Percentiles rank a stretch among this genome's conserved stretches.
These are phyloP conservation scores for Drosophila ohnishii DNA, from an alignment of 1,140 invertebrate species.

Conservation along the genomic window DNA sequence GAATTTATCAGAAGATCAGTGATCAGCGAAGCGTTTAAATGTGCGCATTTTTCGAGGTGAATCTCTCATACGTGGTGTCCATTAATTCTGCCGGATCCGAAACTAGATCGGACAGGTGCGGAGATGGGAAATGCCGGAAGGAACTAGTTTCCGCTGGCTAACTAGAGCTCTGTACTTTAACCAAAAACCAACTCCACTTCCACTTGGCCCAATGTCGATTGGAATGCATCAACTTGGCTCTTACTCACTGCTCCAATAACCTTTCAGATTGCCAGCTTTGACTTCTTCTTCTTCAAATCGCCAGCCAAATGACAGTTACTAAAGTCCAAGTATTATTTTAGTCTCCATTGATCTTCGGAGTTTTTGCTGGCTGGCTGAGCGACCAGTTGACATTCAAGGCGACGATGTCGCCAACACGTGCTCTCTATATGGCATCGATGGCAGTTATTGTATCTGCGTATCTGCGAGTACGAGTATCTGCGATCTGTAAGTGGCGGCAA, in stretches of 20 bases:
- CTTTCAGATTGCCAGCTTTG: conserved; percentile 42
- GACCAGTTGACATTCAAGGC: conserved; percentile 73
- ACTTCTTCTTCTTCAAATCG: conserved; percentile 76
- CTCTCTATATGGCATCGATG: conserved; percentile 46
- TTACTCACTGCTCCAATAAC: conserved; percentile 68
- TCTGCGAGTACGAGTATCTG: conserved; percentile 24
- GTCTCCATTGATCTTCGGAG: conserved; percentile 12
- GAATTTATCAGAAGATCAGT: conserved; percentile 72
- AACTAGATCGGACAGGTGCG: conserved; percentile 48
- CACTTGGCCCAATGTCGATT: conserved; percentile 48
- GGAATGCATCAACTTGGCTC: conserved; percentile 27
- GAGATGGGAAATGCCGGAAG: conserved; percentile 70
- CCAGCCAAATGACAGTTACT: conserved; percentile 72
- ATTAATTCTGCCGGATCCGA: conserved; percentile 62
- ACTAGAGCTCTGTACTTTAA: conserved; percentile 25
- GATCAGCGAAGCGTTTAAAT: conserved; percentile 75
- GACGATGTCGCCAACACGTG: conserved; percentile 59
- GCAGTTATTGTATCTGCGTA: conserved; percentile 29
- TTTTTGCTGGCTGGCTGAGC: conserved; percentile 30
- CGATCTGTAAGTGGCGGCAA: conserved; percentile 14
- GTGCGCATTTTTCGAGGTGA: conserved; percentile 56
- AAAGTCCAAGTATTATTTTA: conserved; percentile 56
- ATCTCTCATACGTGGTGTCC: conserved; percentile 65
- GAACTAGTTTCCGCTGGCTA: conserved; percentile 60
- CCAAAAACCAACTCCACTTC: conserved; percentile 18